Evolutionary conservation across 1,140 invertebrate genomes (phyloP), one percentile per base, ranked within the genome.

Genomic region (Lepidurus packardi): DNA sequence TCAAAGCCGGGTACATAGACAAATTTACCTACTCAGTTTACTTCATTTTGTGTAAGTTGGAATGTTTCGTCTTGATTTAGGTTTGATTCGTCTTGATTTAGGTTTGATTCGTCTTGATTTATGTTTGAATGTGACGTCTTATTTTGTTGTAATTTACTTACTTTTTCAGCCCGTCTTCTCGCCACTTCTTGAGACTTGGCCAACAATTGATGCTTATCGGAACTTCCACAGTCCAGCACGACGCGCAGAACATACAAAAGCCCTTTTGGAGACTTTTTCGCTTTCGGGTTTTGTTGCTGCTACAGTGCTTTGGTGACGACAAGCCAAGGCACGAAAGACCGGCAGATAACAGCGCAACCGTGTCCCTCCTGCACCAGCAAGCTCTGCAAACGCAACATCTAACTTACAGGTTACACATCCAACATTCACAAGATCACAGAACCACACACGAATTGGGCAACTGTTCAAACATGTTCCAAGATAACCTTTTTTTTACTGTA

Each of bases 211-310:
- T 65, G 53, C 53, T 65, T 65, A 65, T 65, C 53, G 2, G 34
- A 5, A 65, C 53, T 65, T 21, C 6, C 21, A 13, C 0, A 21
- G 21, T 65, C 53, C 53, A 65, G 53, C 53, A 65, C 53, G 53
- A 65, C 53, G 53, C 16, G 53, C 7, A 65, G 53, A 65, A 65
- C 53, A 65, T 65, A 65, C 53, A 65, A 65, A 47, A 65, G 53
- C 53, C 53, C 53, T 65, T 16, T 65, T 65, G 21, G 53, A 65
- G 16, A n/a, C 21, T 65, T 65, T 9, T 21, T 65, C 21, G 16
- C 45, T 65, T 65, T 65, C 53, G 53, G 53, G 53, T 65, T 65
- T 65, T 65, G n/a, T 65, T 65, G 53, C 53, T 65, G 53, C 53
- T 65, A 21, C 53, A 1, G 16, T 65, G 53, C n/a, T 65, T 34